Evolutionary conservation across 2,113 vertebrate species (phyloP), one percentile per base, ranked within the genome.

Genomic region (Takifugu flavidus): DNA sequence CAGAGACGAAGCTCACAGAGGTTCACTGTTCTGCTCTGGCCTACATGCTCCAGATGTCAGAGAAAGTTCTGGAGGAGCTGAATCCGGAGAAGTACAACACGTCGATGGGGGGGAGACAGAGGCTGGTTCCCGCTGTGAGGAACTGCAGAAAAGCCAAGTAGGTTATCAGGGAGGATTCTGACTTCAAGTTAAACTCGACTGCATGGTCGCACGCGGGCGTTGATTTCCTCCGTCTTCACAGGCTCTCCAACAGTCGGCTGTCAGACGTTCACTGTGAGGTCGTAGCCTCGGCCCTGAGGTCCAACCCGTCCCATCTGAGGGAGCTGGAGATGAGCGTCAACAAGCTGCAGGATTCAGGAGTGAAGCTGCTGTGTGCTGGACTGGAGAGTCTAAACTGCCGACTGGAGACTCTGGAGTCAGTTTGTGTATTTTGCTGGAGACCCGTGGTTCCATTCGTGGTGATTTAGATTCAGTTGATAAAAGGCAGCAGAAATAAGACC

Each of bases 31-130:
- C 50, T 13, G 50, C 26, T 28, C 50, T 52, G 50, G 50, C 26
- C 50, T 52, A 52, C 50, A 52, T 52, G 50, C 50, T 28, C 11
- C 50, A 52, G 50, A 52, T 28, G 50, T 28, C 50, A 4, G 50
- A 52, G 11, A 12, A 28, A 3, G 26, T 52, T 26, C 50, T 52
- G 50, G 50, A 52, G 26, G 50, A 52, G 50, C 12, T 52, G 25
- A 25, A 52, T 13, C 25, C 28, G 25, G 13, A 13, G 25, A 28
- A 28, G 2, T 52, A 52, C 50, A 52, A 13, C 25, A 26, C 50
- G 2, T 13, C 50, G 1, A 5, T 12, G 50, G 50, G 13, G 50
- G 50, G 50, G 4, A 25, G 50, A 5, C 25, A 27, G 12, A 27
- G 50, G 27, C 50, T 52, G 25, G 27, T 52, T 28, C 50, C 50